Evolutionary conservation across 2,888 invertebrate genomes (phyloP), one percentile per base, ranked within the genome.

Genomic region (Eurois occulta): DNA sequence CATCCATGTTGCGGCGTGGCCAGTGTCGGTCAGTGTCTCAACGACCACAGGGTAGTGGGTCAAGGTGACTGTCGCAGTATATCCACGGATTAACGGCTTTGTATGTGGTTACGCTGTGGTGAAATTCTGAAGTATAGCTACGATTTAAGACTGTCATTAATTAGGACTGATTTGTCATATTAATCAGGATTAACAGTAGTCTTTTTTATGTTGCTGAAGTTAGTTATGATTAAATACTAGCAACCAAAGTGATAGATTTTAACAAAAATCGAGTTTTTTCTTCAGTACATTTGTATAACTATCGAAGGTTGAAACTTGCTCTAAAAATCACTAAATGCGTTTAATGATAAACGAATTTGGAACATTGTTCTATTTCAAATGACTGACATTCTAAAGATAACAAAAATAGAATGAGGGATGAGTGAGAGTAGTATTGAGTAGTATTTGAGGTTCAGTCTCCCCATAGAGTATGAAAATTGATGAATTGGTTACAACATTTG

Each of bases 21-120:
- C 85, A 84, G 84, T 84, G 81, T 85, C 84, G 70, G 67, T 18
- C 72, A 75, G 77, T 80, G 81, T 68, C 35, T 58, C 60, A 73
- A 84, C 28, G 38, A 18, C 35, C 69, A 62, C 55, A 62, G 81
- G 69, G 64, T 74, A 83, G 48, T 70, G 35, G 77, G 81, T 81
- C 78, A 84, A 71, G 85, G 83, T 75, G 62, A 48, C 38, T 41
- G 38, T 24, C 62, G 28, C 64, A 41, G 68, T 32, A 13, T 62
- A 28, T 13, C 60, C 32, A 58, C 71, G 41, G 76, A 67, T 75
- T 18, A 48, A 65, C 52, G 41, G 43, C 13, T 52, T 55, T 18
- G 28, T 55, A 11, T 2, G 48, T 38, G 35, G n/a, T 2, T 48
- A 52, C 13, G 10, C 32, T 68, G 46, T 80, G 72, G 71, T 18